Base-by-base conservation (phyloP, 2,113 vertebrate species). In the Brachirus orientalis region DNA sequence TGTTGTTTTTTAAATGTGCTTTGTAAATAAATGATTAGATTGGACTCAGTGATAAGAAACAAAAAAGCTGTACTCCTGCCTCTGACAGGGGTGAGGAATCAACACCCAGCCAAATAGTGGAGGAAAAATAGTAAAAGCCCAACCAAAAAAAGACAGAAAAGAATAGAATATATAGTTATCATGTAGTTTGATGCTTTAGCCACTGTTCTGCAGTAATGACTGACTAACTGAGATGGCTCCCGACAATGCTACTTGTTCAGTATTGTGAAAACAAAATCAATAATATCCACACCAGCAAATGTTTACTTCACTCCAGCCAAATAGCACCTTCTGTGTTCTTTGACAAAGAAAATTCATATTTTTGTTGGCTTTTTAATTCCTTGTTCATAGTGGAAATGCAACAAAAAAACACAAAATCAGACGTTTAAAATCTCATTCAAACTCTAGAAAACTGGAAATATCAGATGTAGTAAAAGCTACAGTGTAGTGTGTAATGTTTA, bases 191-290 rank as follows among this genome's bases (percentile, higher is more conserved):
- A 28, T 14, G 19, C 9, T 44, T 10, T 28, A 8, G 56, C 17
- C 57, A 20, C 0, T 5, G 17, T 37, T 47, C 36, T 48, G 59
- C 12, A 12, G 44, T 28, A 62, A n/a, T 62, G 60, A 50, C 35
- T 10, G 35, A 46, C 46, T 6, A 6, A 28, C 20, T 40, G 35
- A 22, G 4, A 18, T 22, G 60, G 18, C 35, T 10, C 35, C 33
- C 28, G n/a, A 7, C 17, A 40, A 3, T 36, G 16, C 8, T 17
- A 1, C 8, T 8, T 33, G 38, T 36, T 63, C 45, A 50, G 11
- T 16, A 16, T 7, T 10, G 8, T 48, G 46, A 63, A 20, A 20
- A 38, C 8, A 63, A 63, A 63, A 50, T 63, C 60, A 50, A 63
- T 50, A 63, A 20, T 37, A 47, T 20, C 12, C 60, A n/a, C 35